Evolutionary conservation across 1,140 invertebrate species (phyloP).

Genomic region (Hypsibius dujardini): DNA sequence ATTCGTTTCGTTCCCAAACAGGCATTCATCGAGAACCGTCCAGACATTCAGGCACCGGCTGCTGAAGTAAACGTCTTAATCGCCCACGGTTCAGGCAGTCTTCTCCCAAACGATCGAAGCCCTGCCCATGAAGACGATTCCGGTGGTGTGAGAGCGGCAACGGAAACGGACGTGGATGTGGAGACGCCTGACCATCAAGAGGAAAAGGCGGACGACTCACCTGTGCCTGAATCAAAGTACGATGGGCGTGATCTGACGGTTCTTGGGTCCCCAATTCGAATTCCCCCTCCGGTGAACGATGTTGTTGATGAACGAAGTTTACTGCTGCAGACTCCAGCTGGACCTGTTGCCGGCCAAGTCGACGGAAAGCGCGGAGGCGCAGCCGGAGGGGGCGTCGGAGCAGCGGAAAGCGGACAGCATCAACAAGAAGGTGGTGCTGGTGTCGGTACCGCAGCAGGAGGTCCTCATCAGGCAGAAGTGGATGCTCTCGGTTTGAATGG

Average conservation of each 20-base stretch:
- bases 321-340: too few species aligned
- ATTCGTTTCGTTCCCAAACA: too few species aligned
- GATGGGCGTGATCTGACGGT: neutral
- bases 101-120: too few species aligned
- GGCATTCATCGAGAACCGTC: too few species aligned
- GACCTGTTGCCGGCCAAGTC: neutral
- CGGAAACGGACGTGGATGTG: too few species aligned
- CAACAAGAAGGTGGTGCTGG: neutral
- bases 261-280: neutral
- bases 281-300: neutral
- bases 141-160: too few species aligned
- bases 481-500: neutral
- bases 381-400: neutral
- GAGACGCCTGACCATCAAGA: too few species aligned
- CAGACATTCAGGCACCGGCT: too few species aligned
- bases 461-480: slow-evolving; percentile 12
- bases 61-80: too few species aligned
- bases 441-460: neutral
- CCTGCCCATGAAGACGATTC: too few species aligned
- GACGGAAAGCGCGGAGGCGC: neutral
- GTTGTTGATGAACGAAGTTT: neutral
- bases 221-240: neutral
- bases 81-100: too few species aligned
- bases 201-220: too few species aligned
- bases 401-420: neutral